phyloP scores from a whole-genome alignment of 2,797 vertebrate genomes.

The Alauda arvensis region DNA sequence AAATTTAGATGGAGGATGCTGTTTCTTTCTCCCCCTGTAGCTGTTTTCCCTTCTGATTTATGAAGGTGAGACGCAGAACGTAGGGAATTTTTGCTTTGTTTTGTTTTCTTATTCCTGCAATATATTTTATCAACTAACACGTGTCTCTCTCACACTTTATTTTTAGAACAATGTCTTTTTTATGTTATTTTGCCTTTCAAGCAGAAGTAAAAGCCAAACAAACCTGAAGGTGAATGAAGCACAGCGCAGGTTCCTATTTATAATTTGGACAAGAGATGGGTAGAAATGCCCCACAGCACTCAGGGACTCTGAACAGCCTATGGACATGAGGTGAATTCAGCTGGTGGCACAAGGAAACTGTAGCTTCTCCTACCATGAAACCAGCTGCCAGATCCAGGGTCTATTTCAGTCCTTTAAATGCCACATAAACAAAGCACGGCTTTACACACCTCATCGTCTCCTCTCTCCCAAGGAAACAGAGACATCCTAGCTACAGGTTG shows the following conservation, averaged over 20 bases:
- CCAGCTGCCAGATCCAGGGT: background rate
- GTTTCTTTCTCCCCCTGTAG: background rate
- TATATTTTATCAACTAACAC: background rate
- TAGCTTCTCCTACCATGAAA: background rate
- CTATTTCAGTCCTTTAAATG: conserved; percentile 23
- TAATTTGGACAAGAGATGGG: background rate
- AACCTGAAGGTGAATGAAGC: background rate
- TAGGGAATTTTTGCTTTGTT: background rate
- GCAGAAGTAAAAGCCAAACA: background rate
- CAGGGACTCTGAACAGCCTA: background rate
- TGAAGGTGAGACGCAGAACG: background rate
- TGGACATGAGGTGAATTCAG: background rate
- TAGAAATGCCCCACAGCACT: background rate
- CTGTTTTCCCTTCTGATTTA: background rate
- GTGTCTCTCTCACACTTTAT: background rate
- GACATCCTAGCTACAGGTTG: conserved; percentile 46
- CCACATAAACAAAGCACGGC: background rate
- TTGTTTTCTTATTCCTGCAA: background rate
- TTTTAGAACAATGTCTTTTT: background rate
- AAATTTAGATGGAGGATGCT: background rate
- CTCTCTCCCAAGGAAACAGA: background rate
- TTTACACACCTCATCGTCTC: background rate
- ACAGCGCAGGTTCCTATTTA: background rate
- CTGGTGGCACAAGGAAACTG: background rate
- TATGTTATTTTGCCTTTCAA: background rate